Percentiles rank a stretch among this genome's conserved stretches.
Conservation (phyloP, 2,888 invertebrate species). For the Cosmia trapezina region DNA sequence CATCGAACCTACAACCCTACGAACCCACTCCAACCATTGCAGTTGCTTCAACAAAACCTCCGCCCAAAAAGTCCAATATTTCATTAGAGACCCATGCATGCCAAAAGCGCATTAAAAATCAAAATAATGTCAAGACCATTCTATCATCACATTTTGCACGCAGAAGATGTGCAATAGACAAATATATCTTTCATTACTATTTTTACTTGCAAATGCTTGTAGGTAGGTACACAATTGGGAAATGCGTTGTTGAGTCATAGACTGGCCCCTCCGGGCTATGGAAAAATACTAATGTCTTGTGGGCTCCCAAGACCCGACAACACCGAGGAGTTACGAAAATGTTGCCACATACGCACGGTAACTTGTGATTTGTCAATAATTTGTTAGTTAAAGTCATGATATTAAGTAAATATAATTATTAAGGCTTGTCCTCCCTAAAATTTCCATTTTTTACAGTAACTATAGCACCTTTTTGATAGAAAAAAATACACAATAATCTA, state of each 20-base stretch:
- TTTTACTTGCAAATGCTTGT: slow-evolving; percentile 29
- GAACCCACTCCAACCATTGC: too few relatives aligned
- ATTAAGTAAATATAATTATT: not conserved
- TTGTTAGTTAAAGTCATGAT: not conserved
- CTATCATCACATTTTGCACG: not conserved
- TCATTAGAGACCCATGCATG: not conserved
- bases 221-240: slow-evolving; percentile 35
- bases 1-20: too few relatives aligned
- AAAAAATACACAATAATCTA: too few relatives aligned
- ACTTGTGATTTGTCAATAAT: not conserved
- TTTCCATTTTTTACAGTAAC: too few relatives aligned
- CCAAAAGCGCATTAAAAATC: not conserved
- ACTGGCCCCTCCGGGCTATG: not conserved
- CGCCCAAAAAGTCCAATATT: not conserved
- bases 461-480: too few relatives aligned
- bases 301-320: not conserved
- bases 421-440: too few relatives aligned
- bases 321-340: slow-evolving; percentile 6
- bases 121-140: slow-evolving; percentile 24
- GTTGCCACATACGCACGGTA: not conserved
- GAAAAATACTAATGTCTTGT: slow-evolving; percentile 21
- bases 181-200: slow-evolving; percentile 23
- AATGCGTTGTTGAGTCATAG: slow-evolving; percentile 45
- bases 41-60: not conserved
- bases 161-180: slow-evolving; percentile 34